A percentile compares a stretch with the other conserved stretches of the same genome.
These are phyloP conservation scores for Dryobota labecula DNA, from an alignment of 2,888 invertebrate species.

Conservation along the genomic window DNA sequence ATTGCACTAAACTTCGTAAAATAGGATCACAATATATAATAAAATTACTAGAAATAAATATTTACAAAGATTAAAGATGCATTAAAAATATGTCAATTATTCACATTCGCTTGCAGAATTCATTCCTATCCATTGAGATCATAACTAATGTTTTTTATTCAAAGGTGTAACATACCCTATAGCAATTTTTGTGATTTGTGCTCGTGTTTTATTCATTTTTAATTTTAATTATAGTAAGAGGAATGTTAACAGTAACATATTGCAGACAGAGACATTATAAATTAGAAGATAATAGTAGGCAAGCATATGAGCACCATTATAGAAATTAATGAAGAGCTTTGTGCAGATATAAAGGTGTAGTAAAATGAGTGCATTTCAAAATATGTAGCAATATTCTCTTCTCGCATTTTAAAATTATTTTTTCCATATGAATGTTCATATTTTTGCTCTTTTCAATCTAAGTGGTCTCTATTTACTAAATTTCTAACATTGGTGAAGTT, in stretches of 20 bases:
- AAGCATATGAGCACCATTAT: constrained; percentile 35
- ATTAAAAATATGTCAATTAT: constrained; percentile 52
- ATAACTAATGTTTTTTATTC: constrained; percentile 68
- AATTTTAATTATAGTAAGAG: constrained; percentile 51
- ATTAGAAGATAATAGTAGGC: constrained; percentile 27
- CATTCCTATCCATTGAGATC: constrained; percentile 74
- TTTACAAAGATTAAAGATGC: constrained; percentile 68
- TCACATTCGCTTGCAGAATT: constrained; percentile 66
- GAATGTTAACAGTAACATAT: constrained; percentile 60
- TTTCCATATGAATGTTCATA: not conserved
- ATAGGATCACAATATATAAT: constrained; percentile 52
- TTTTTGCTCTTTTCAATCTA: constrained; percentile 24
- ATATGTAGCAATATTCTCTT: constrained; percentile 22
- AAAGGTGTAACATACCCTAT: constrained; percentile 47
- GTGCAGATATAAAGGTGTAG: constrained; percentile 41
- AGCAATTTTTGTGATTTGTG: constrained; percentile 66
- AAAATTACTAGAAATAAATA: constrained; percentile 65
- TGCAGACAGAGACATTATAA: constrained; percentile 37
- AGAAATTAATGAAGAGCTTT: constrained; percentile 39
- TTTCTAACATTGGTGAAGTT: constrained; percentile 42
- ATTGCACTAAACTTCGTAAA: constrained; percentile 56
- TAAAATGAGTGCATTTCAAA: constrained; percentile 33
- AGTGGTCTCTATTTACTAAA: constrained; percentile 42
- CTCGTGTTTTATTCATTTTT: constrained; percentile 49
- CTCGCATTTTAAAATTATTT: constrained; percentile 4